A percentile compares a stretch with the other conserved stretches of the same genome.
Evolutionary conservation across 2,888 invertebrate genomes (phyloP).

Genomic region (Silvanus unidentatus): DNA sequence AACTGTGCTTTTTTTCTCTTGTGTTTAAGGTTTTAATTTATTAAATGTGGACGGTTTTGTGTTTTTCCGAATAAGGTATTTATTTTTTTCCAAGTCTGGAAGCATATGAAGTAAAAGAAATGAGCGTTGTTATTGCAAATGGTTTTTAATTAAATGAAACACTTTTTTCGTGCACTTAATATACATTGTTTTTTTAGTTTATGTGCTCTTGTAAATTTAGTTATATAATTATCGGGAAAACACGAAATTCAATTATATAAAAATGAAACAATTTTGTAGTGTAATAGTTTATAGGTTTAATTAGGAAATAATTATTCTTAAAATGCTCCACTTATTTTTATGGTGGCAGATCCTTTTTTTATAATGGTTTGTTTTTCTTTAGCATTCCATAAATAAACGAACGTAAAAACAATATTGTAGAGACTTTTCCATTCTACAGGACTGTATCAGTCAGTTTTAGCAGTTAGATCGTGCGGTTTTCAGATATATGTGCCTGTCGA

Average conservation of each 20-base stretch:
- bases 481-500: no score
- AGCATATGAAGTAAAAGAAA: not conserved
- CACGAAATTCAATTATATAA: not conserved
- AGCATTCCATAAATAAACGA: conserved; percentile 25
- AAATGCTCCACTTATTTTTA: not conserved
- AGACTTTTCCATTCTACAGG: no score
- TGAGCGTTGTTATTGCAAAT: no score
- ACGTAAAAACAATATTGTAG: not conserved
- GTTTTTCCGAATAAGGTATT: conserved; percentile 1
- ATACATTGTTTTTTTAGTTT: not conserved
- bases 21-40: not conserved
- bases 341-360: conserved; percentile 17
- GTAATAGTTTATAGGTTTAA: not conserved
- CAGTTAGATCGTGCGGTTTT: no score
- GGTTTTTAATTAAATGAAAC: no score
- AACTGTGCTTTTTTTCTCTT: not conserved
- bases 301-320: not conserved
- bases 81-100: not conserved
- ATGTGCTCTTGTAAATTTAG: no score
- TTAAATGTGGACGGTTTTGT: not conserved
- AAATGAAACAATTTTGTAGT: not conserved
- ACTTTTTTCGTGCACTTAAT: not conserved
- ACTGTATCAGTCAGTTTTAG: no score
- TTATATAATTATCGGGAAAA: not conserved
- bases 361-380: conserved; percentile 22